Conservation (phyloP, 2,797 vertebrate species). For the Ptychobarbus kaznakovi region DNA sequence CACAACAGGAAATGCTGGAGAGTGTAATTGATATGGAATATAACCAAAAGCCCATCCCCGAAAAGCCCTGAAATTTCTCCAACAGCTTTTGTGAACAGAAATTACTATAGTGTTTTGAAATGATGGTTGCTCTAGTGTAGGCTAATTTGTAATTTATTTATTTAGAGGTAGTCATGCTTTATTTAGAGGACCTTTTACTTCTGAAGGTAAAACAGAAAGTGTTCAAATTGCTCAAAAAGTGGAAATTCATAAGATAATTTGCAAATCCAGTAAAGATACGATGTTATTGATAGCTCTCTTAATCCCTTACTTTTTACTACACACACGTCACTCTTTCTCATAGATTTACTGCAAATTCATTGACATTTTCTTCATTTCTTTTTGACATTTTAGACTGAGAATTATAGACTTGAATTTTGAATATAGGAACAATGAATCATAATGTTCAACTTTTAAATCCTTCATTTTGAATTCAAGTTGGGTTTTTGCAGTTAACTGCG, state of each 20-base stretch:
- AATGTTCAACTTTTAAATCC: background rate
- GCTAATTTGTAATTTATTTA: background rate
- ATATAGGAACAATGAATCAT: background rate
- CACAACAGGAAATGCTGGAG: background rate
- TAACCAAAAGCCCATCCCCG: background rate
- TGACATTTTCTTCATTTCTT: background rate
- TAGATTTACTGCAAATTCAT: background rate
- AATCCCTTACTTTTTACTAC: background rate
- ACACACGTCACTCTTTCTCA: background rate
- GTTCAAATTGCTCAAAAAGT: no score
- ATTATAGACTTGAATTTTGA: background rate
- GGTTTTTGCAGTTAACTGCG: background rate
- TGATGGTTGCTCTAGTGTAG: background rate
- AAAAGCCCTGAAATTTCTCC: background rate
- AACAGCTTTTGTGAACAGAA: background rate
- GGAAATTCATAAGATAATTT: background rate
- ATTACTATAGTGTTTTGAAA: background rate
- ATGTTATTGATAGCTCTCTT: background rate
- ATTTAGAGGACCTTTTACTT: background rate
- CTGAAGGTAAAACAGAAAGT: background rate
- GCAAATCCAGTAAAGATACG: background rate
- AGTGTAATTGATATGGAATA: background rate
- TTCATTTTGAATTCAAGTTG: background rate
- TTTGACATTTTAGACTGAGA: background rate
- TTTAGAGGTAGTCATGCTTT: background rate